These are phyloP conservation scores for Neria commutata DNA, from an alignment of 2,888 invertebrate genomes.

Conservation along the genomic window DNA sequence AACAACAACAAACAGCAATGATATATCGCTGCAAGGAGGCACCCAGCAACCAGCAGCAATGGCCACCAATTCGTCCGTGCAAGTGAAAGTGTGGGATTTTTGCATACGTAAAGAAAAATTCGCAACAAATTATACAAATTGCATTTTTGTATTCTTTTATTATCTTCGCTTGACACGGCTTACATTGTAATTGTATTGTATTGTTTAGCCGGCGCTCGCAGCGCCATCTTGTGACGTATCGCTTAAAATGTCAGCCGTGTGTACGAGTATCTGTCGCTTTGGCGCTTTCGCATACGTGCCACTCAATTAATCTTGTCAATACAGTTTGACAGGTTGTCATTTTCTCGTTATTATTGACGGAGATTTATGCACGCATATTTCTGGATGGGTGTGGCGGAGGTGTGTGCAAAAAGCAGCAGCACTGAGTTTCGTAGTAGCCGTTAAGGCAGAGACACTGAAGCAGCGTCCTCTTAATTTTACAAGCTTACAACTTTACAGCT, in stretches of 20 bases:
- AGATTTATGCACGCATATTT: slow-evolving; percentile 41
- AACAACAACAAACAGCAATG: neutral
- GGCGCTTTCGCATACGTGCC: slow-evolving; percentile 55
- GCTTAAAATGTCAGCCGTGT: slow-evolving; percentile 8
- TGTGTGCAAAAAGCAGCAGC: too few relatives aligned
- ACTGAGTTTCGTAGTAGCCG: too few relatives aligned
- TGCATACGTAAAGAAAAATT: neutral
- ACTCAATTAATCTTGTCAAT: slow-evolving; percentile 51
- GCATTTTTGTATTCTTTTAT: neutral
- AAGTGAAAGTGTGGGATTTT: slow-evolving; percentile 17
- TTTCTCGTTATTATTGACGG: slow-evolving; percentile 32
- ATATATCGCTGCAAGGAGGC: neutral
- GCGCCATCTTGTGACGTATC: slow-evolving; percentile 42
- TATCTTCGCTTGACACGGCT: neutral
- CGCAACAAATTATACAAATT: neutral
- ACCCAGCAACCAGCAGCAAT: neutral
- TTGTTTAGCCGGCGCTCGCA: slow-evolving; percentile 12
- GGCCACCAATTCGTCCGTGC: neutral
- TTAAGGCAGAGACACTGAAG: too few relatives aligned
- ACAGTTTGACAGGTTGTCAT: slow-evolving; percentile 49
- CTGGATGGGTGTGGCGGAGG: too few relatives aligned
- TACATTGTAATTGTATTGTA: neutral
- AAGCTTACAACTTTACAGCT: too few relatives aligned
- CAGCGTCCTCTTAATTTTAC: too few relatives aligned
- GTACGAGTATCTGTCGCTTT: slow-evolving; percentile 32